A percentile compares a stretch with the other conserved stretches of the same genome.
Conservation (phyloP, 1,140 invertebrate genomes). For the Asobara japonica region DNA sequence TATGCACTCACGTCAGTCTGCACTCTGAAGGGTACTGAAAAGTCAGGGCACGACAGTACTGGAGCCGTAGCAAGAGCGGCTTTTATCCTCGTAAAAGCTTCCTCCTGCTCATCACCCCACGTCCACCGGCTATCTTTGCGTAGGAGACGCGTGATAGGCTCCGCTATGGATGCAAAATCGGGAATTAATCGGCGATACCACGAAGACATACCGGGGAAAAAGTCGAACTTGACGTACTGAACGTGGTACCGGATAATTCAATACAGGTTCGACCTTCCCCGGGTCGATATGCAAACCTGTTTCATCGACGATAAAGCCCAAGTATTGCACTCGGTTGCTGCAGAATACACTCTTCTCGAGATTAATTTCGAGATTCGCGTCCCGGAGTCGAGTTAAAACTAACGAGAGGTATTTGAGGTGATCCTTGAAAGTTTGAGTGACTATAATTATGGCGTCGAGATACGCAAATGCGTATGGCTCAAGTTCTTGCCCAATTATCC, state of each 20-base stretch:
- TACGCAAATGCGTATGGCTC: constrained; percentile 50
- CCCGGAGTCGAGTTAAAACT: constrained; percentile 48
- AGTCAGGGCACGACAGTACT: no score
- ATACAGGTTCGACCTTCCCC: constrained; percentile 38
- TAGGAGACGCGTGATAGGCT: no score
- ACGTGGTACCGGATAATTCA: constrained; percentile 43
- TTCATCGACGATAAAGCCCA: constrained; percentile 29
- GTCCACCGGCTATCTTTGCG: no score
- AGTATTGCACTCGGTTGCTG: constrained; percentile 42
- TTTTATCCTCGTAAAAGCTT: constrained; percentile 41
- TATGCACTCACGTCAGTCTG: constrained; percentile 53
- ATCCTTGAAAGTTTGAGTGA: constrained; percentile 51
- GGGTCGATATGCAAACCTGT: constrained; percentile 26
- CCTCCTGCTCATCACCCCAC: constrained; percentile 30
- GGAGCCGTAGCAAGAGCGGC: no score
- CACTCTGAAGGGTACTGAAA: constrained; percentile 45
- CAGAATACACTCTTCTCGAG: constrained; percentile 56
- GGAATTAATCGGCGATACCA: constrained; percentile 45
- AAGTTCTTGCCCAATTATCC: constrained; percentile 35
- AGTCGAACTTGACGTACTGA: constrained; percentile 43
- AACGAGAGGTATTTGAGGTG: constrained; percentile 50
- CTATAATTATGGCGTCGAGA: constrained; percentile 60
- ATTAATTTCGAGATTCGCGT: constrained; percentile 51
- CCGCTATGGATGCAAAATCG: no score
- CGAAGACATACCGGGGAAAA: constrained; percentile 50